Evolutionary conservation across 2,797 vertebrate species (phyloP).

Genomic region (Lerista edwardsae): DNA sequence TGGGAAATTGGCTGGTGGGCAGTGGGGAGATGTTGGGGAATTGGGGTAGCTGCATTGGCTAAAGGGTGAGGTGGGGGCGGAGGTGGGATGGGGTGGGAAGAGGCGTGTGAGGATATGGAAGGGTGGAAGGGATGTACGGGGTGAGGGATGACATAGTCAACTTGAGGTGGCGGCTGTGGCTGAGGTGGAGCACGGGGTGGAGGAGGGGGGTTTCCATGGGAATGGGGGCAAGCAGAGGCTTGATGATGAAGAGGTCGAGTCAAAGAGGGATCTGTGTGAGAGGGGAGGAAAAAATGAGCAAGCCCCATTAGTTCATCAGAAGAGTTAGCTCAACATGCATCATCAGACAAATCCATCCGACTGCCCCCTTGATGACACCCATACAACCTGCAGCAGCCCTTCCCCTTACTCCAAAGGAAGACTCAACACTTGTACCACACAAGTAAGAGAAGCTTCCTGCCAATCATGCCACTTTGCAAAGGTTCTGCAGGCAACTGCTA

Average conservation of each 20-base stretch:
- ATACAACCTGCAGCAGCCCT: too few species aligned
- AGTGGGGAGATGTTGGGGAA: conserved; percentile 90
- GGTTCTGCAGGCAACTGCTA: background rate
- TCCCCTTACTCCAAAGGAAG: background rate
- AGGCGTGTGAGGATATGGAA: conserved; percentile 87
- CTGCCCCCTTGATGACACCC: background rate
- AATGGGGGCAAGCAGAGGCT: conserved; percentile 91
- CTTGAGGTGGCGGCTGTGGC: conserved; percentile 87
- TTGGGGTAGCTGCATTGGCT: conserved; percentile 84
- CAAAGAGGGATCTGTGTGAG: conserved; percentile 89
- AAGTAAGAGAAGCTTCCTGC: background rate
- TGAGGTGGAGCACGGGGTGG: conserved; percentile 88
- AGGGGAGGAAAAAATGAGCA: conserved; percentile 34
- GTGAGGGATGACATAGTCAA: conserved; percentile 96
- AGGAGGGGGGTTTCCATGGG: conserved; percentile 91
- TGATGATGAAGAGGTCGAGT: conserved; percentile 95
- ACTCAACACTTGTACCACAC: too few species aligned
- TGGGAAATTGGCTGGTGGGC: conserved; percentile 91
- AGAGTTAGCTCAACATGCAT: too few species aligned
- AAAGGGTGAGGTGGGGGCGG: conserved; percentile 87
- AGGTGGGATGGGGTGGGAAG: conserved; percentile 86
- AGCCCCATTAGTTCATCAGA: background rate
- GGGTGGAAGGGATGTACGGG: conserved; percentile 92
- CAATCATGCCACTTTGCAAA: background rate
- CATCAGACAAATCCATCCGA: background rate